Percentiles rank a stretch among this genome's conserved stretches.
phyloP scores from a whole-genome alignment of 2,113 vertebrate genomes.

The Telmatochromis sp. region DNA sequence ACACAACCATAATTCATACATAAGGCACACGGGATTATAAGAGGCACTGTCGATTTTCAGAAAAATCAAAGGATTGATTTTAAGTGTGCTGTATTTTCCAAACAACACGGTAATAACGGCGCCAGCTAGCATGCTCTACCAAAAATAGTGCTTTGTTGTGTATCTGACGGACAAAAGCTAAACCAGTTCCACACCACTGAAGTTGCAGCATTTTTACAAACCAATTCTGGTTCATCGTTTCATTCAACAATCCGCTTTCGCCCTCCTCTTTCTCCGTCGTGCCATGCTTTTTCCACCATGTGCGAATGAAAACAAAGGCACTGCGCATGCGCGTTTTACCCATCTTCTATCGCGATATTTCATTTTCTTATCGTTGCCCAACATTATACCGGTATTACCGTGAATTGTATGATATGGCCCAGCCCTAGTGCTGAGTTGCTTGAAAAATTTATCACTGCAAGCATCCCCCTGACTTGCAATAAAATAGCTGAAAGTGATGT shows the following conservation, averaged over 20 bases:
- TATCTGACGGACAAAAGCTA: fast-evolving
- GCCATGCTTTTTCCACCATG: not conserved
- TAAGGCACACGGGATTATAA: fast-evolving
- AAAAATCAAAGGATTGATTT: not conserved
- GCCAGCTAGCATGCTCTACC: fast-evolving
- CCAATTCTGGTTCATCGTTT: not conserved
- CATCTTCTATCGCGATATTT: fast-evolving
- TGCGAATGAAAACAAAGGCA: not conserved
- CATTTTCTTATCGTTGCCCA: not conserved
- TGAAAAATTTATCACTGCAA: not conserved
- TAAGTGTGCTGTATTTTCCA: not conserved
- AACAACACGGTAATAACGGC: fast-evolving
- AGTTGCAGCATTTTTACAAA: not conserved
- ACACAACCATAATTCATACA: not conserved
- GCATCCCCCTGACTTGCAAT: not conserved
- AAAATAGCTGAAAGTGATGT: not conserved
- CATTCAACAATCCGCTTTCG: not conserved
- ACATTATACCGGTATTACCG: not conserved
- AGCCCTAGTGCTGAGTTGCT: not conserved
- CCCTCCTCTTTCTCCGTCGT: fast-evolving
- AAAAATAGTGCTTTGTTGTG: not conserved
- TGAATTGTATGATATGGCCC: not conserved
- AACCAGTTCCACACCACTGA: not conserved
- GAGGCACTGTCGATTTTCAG: not conserved
- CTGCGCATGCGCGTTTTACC: not conserved